Evolutionary conservation across 2,797 vertebrate species (phyloP).

Genomic region (Brachyrhaphis roseni): DNA sequence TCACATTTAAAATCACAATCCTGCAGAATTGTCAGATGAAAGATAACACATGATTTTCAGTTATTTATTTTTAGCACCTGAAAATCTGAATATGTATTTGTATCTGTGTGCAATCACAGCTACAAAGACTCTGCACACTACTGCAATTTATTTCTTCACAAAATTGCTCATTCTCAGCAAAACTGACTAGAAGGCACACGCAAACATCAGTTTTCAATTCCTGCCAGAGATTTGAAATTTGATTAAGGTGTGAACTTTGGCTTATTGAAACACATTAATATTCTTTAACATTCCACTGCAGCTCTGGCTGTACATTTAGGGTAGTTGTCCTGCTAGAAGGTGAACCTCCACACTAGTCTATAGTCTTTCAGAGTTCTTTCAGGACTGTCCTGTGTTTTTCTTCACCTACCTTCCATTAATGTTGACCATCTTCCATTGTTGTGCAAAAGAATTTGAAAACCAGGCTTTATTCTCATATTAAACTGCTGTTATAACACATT

Average conservation of each 20-base stretch:
- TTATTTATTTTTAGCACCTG: neutral
- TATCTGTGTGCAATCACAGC: neutral
- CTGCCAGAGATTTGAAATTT: neutral
- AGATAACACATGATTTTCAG: neutral
- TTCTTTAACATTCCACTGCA: neutral
- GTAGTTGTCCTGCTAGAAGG: neutral
- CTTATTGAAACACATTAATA: neutral
- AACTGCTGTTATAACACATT: neutral
- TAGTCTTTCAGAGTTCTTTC: neutral
- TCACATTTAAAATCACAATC: neutral
- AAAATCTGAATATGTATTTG: neutral
- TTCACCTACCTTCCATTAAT: neutral
- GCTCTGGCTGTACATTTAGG: neutral
- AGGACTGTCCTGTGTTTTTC: neutral
- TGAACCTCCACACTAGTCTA: neutral
- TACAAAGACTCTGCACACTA: neutral
- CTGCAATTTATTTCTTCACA: neutral
- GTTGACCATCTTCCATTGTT: neutral
- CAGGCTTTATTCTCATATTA: neutral
- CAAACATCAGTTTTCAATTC: neutral
- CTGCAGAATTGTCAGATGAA: neutral
- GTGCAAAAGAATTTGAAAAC: neutral
- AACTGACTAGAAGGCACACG: too few species aligned
- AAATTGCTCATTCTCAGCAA: neutral
- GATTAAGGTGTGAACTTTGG: neutral